Evolutionary conservation across 2,113 vertebrate species (phyloP).

Genomic region (Tragulus kanchil): DNA sequence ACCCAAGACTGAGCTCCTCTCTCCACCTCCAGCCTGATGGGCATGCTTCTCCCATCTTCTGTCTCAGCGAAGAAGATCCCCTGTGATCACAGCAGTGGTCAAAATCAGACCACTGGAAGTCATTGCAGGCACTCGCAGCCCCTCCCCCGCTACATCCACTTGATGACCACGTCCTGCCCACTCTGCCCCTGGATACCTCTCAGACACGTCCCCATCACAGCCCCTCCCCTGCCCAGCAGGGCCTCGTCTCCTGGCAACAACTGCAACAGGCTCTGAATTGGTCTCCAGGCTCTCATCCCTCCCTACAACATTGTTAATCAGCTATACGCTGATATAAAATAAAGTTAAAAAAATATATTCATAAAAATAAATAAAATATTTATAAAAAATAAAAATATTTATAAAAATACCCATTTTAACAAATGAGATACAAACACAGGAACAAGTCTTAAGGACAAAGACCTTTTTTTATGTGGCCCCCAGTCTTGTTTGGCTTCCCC

Average conservation of each 20-base stretch:
- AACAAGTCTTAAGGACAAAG: not conserved
- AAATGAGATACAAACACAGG: not conserved
- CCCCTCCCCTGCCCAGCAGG: not conserved
- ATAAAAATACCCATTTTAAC: not conserved
- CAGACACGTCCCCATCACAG: not conserved
- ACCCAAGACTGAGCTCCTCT: not conserved
- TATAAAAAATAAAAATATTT: not conserved
- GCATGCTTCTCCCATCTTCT: not conserved
- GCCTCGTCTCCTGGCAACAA: not conserved
- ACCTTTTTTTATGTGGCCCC: not conserved
- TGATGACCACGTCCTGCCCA: not conserved
- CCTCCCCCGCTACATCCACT: not conserved
- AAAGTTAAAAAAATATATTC: not conserved
- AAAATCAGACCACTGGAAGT: not conserved
- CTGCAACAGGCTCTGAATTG: not conserved
- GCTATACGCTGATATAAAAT: not conserved
- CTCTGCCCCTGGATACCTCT: not conserved
- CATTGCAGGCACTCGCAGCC: not conserved
- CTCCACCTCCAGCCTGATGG: not conserved
- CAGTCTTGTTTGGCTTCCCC: not conserved
- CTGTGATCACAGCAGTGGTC: not conserved
- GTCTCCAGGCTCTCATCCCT: not conserved
- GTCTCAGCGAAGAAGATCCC: not conserved
- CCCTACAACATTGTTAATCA: not conserved
- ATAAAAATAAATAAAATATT: not conserved